Percentiles rank a stretch among this genome's conserved stretches.
These are phyloP conservation scores for Microctenopoma lineatum DNA, from an alignment of 2,797 vertebrate genomes.

Conservation along the genomic window DNA sequence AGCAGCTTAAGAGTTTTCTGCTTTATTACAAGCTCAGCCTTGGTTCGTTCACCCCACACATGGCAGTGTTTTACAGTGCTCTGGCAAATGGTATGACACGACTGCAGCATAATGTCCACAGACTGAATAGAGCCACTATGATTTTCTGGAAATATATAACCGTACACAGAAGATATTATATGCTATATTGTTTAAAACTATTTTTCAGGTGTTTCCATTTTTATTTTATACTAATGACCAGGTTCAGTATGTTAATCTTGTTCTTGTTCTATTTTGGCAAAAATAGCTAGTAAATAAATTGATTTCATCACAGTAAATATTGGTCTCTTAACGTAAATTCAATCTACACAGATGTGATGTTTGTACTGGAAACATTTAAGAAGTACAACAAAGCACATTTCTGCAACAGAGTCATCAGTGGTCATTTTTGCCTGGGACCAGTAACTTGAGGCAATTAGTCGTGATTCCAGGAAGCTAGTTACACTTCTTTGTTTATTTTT, in stretches of 20 bases:
- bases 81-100: slow-evolving; percentile 63
- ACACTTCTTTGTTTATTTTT: not conserved
- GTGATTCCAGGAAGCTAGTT: too few relatives aligned
- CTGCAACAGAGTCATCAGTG: too few relatives aligned
- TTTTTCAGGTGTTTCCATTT: not conserved
- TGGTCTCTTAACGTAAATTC: too few relatives aligned
- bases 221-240: not conserved
- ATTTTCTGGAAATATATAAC: slow-evolving; percentile 35
- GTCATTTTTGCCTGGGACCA: too few relatives aligned
- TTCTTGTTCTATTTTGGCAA: too few relatives aligned
- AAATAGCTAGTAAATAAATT: too few relatives aligned
- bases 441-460: too few relatives aligned
- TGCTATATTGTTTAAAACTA: slow-evolving; percentile 1
- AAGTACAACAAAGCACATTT: too few relatives aligned
- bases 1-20: slow-evolving; percentile 69
- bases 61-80: slow-evolving; percentile 74
- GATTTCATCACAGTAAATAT: too few relatives aligned
- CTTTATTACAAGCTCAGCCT: slow-evolving; percentile 72
- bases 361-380: too few relatives aligned
- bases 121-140: slow-evolving; percentile 41
- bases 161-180: slow-evolving; percentile 28
- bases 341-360: too few relatives aligned
- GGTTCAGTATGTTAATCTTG: not conserved
- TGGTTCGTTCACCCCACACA: slow-evolving; percentile 72
- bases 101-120: slow-evolving; percentile 40